These are phyloP conservation scores for Sarcophaga rosellei DNA, from an alignment of 2,888 invertebrate species.

Conservation along the genomic window DNA sequence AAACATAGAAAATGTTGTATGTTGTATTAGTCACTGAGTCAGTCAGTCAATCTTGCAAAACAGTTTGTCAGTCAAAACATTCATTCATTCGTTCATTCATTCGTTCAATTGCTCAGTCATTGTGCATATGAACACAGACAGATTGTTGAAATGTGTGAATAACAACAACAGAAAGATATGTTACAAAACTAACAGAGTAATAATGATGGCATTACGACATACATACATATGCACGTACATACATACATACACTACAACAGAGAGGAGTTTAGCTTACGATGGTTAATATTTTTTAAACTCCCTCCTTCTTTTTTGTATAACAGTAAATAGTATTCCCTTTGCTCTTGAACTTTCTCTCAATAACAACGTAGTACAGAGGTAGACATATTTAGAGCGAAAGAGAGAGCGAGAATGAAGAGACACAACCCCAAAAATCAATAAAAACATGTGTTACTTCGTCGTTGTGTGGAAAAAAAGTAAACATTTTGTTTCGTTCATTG, in stretches of 20 bases:
- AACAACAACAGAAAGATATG: constrained; percentile 1
- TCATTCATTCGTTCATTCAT: neutral
- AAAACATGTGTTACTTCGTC: constrained; percentile 55
- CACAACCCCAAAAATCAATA: constrained; percentile 68
- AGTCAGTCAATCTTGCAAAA: no score
- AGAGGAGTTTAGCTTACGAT: no score
- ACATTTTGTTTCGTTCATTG: neutral
- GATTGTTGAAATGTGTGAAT: constrained; percentile 30
- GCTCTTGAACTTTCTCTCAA: neutral
- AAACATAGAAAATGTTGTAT: no score
- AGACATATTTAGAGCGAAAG: neutral
- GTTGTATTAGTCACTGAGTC: no score
- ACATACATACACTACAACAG: no score
- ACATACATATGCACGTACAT: no score
- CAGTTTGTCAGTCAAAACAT: constrained; percentile 17
- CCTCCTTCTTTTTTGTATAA: constrained; percentile 6
- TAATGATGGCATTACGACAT: neutral
- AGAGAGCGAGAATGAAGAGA: constrained; percentile 18
- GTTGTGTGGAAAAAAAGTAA: neutral
- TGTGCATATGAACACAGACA: constrained; percentile 15
- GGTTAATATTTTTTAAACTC: no score
- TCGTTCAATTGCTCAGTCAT: constrained; percentile 9
- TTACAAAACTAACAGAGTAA: neutral
- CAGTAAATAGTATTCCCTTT: constrained; percentile 11
- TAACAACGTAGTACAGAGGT: neutral